phyloP scores from a whole-genome alignment of 2,113 vertebrate genomes.

The Orientallactaga bullata region DNA sequence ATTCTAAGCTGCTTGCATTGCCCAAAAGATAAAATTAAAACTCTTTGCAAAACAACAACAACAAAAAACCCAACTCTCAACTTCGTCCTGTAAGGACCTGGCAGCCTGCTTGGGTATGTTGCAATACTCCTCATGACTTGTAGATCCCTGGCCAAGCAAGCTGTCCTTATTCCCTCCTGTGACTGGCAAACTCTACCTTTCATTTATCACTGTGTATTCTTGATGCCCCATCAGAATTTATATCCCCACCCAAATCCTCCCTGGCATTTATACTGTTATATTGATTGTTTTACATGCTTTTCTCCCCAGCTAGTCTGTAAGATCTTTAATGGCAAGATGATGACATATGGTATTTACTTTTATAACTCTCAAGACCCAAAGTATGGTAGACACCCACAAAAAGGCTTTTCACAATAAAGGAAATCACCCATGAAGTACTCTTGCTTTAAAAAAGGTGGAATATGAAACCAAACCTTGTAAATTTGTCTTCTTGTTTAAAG shows the following conservation, averaged over 20 bases:
- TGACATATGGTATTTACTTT: slow-evolving; percentile 45
- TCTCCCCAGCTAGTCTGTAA: background rate
- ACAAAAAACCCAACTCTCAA: no score
- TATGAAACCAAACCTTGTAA: background rate
- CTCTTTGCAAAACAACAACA: background rate
- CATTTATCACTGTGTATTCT: background rate
- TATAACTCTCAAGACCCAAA: background rate
- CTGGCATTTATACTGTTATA: background rate
- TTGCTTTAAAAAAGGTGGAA: slow-evolving; percentile 21
- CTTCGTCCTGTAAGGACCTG: background rate
- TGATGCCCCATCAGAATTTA: background rate
- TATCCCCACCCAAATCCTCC: background rate
- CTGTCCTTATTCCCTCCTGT: background rate
- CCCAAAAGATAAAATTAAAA: background rate
- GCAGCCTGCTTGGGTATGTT: accelerated
- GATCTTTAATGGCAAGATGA: slow-evolving; percentile 19
- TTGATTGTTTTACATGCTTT: slow-evolving; percentile 17
- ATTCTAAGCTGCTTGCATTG: background rate
- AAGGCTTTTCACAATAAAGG: slow-evolving; percentile 26
- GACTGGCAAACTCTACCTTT: background rate
- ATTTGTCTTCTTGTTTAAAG: slow-evolving; percentile 15
- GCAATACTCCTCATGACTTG: background rate
- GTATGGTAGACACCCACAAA: background rate
- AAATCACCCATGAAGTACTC: background rate
- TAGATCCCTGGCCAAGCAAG: accelerated